Evolutionary conservation across 2,113 vertebrate species (phyloP), one percentile per base, ranked within the genome.

Genomic region (Axis porcinus): DNA sequence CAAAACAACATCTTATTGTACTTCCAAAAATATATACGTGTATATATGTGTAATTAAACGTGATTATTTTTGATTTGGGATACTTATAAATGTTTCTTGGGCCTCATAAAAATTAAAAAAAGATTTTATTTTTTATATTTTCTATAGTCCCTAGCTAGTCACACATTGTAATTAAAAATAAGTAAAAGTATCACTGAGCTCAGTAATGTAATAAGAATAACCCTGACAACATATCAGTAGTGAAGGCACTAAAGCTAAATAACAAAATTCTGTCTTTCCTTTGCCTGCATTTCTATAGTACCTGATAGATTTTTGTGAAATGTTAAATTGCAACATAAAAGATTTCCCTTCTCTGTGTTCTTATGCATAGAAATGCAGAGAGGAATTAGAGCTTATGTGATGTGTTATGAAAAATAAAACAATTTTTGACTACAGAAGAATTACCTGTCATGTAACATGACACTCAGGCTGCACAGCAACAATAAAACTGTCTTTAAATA

Each of bases 401-500:
- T 52, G 10, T 90, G 58, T 74, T 95, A 90, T 81, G 23, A 74
- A 96, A 97, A 94, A 93, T 92, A 93, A 96, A 95, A 83, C 81
- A 82, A 92, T 89, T 60, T 94, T 47, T 52, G 2, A 70, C 70
- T 91, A 74, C 43, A 94, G 90, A 98, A 95, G 12, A 98, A 97
- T 87, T 95, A 83, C 33, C 45, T 95, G 83, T 95, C 87, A 74
- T 58, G 74, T 11, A 36, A 62, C 62, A 58, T 16, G 76, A 88
- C 95, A 95, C 89, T 96, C 70, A 97, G 55, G 92, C 97, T 93
- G 93, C 85, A 96, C 52, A 96, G 85, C 60, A 98, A 89, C 90
- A 97, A 91, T 93, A 96, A 92, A 98, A 95, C 86, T 83, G 19
- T 40, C 95, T 98, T 98, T 97, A 98, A 95, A 97, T 91, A 98